Percentiles rank a stretch among this genome's conserved stretches.
Conservation (phyloP, 2,797 vertebrate species). For the Pangasius krempfi region DNA sequence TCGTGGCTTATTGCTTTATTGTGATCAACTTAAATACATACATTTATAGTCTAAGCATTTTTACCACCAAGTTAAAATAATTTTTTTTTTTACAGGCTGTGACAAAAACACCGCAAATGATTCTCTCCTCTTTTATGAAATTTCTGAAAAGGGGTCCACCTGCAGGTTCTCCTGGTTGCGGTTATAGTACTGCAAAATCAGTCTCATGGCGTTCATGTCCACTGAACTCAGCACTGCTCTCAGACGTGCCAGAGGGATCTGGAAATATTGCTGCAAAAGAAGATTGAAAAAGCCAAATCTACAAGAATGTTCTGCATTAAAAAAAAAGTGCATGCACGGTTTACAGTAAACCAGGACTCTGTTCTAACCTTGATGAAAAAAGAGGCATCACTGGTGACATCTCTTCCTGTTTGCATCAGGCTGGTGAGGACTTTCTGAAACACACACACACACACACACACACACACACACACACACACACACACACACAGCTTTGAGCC, state of each 20-base stretch:
- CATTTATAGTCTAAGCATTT: background rate
- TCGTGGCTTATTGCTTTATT: background rate
- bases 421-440: conserved; percentile 73
- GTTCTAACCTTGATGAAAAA: conserved; percentile 72
- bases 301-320: background rate
- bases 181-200: conserved; percentile 74
- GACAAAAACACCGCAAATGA: background rate
- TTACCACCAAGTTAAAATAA: too few relatives aligned
- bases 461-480: conserved; percentile 26
- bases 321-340: background rate
- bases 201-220: conserved; percentile 67
- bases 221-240: conserved; percentile 66
- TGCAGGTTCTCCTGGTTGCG: conserved; percentile 66
- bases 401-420: conserved; percentile 72
- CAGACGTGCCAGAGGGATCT: conserved; percentile 66
- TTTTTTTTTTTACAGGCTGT: too few relatives aligned
- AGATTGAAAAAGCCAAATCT: background rate
- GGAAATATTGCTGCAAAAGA: conserved; percentile 75
- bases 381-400: conserved; percentile 59
- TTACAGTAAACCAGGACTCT: background rate
- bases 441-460: conserved; percentile 32
- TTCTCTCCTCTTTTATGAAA: background rate
- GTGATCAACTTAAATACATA: background rate
- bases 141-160: conserved; percentile 57
- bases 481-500: background rate